A percentile compares a stretch with the other conserved stretches of the same genome.
These are phyloP conservation scores for Pyrocoelia pectoralis DNA, from an alignment of 2,888 invertebrate genomes.

Conservation along the genomic window DNA sequence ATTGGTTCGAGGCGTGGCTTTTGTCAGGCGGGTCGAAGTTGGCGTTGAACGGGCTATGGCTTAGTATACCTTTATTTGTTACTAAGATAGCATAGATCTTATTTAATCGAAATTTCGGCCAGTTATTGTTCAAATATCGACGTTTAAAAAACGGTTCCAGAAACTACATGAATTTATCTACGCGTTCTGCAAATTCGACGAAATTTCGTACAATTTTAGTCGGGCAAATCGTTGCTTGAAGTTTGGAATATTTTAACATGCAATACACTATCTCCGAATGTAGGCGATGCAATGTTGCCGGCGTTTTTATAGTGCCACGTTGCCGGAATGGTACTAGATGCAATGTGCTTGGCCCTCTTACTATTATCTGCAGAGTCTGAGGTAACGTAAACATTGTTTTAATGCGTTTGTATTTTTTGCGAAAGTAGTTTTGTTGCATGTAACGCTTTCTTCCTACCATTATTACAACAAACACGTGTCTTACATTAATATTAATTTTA, in stretches of 20 bases:
- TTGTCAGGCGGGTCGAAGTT: constrained; percentile 48
- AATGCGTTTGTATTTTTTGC: constrained; percentile 25
- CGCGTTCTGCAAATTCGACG: constrained; percentile 34
- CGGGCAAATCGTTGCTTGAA: constrained; percentile 35
- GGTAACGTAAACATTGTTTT: constrained; percentile 38
- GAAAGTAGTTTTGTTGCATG: not conserved
- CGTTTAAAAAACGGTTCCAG: constrained; percentile 35
- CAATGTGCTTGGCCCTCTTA: constrained; percentile 41
- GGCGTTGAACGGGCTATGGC: constrained; percentile 40
- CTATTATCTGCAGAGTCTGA: constrained; percentile 35
- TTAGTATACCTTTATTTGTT: constrained; percentile 41
- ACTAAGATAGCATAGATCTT: constrained; percentile 30
- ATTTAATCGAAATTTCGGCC: constrained; percentile 20
- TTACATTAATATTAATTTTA: constrained; percentile 27
- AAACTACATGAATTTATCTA: not conserved
- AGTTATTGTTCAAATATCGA: constrained; percentile 16
- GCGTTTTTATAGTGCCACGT: constrained; percentile 28
- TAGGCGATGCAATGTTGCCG: constrained; percentile 47
- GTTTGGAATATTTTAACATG: constrained; percentile 46
- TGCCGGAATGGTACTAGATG: constrained; percentile 36
- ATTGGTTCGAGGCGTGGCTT: constrained; percentile 48
- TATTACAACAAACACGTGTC: constrained; percentile 17
- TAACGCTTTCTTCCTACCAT: not conserved
- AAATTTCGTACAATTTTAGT: constrained; percentile 31
- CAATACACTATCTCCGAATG: constrained; percentile 46